Evolutionary conservation across 2,888 invertebrate species (phyloP).

Genomic region (Peribatodes rhomboidaria): DNA sequence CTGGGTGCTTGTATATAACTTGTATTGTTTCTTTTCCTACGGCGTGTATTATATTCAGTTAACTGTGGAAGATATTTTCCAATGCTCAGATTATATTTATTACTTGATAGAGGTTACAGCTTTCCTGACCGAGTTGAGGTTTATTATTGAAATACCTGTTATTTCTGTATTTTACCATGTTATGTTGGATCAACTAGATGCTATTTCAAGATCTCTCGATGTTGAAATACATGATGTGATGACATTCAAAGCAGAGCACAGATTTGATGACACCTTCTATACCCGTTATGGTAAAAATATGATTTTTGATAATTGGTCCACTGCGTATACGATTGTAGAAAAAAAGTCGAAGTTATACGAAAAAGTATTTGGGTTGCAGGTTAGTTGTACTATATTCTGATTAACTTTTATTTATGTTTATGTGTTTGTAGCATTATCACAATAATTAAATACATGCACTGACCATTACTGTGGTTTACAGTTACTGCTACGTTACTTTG

Average conservation of each 20-base stretch:
- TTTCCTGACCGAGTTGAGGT: constrained; percentile 7
- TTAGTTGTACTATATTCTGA: constrained; percentile 10
- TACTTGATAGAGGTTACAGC: neutral
- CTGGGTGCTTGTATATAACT: neutral
- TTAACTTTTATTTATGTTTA: neutral
- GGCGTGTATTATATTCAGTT: neutral
- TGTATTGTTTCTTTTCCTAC: constrained; percentile 5
- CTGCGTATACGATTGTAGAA: constrained; percentile 53
- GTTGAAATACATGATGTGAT: constrained; percentile 3
- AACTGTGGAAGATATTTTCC: neutral
- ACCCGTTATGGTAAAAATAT: neutral
- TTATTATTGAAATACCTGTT: constrained; percentile 23
- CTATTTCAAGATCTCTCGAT: constrained; percentile 30
- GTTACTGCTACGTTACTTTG: too few relatives aligned
- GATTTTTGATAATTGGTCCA: constrained; percentile 53
- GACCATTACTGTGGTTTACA: too few relatives aligned
- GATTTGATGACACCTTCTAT: constrained; percentile 10
- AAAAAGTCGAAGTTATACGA: constrained; percentile 52
- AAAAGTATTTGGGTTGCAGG: constrained; percentile 48
- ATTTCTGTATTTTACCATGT: constrained; percentile 17
- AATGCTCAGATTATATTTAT: neutral
- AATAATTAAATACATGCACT: too few relatives aligned
- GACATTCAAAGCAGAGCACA: neutral
- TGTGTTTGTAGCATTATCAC: neutral
- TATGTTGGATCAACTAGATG: constrained; percentile 17